phyloP scores from a whole-genome alignment of 2,888 invertebrate species.

The Acronicta alni region DNA sequence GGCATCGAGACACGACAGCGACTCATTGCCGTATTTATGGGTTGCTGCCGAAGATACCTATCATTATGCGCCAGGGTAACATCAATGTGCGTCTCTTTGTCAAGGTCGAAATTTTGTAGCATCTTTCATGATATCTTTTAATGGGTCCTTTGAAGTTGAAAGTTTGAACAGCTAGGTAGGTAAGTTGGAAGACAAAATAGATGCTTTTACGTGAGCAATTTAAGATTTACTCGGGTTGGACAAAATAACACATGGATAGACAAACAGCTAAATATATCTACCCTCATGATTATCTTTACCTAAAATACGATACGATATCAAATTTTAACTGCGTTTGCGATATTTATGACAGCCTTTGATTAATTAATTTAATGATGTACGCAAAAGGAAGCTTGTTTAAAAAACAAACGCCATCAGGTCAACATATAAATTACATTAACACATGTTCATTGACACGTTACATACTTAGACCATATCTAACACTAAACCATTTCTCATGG shows the following conservation, averaged over 20 bases:
- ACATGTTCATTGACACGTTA: conserved; percentile 35
- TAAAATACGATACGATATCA: no score
- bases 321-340: no score
- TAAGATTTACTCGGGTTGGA: no score
- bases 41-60: background rate
- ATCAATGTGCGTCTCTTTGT: background rate
- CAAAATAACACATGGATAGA: no score
- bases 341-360: no score
- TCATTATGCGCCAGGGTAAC: background rate
- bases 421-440: conserved; percentile 15
- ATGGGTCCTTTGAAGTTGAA: background rate
- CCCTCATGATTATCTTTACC: no score
- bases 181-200: no score
- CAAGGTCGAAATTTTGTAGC: background rate
- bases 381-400: conserved; percentile 18
- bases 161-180: no score
- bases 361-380: background rate
- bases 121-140: background rate
- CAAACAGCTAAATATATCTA: no score
- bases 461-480: conserved; percentile 21
- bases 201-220: no score
- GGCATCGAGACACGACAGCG: conserved; percentile 9
- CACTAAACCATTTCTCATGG: conserved; percentile 21
- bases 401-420: conserved; percentile 16
- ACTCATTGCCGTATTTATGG: conserved; percentile 52